Evolutionary conservation across 2,797 vertebrate genomes (phyloP).

Genomic region (Phoebastria nigripes): DNA sequence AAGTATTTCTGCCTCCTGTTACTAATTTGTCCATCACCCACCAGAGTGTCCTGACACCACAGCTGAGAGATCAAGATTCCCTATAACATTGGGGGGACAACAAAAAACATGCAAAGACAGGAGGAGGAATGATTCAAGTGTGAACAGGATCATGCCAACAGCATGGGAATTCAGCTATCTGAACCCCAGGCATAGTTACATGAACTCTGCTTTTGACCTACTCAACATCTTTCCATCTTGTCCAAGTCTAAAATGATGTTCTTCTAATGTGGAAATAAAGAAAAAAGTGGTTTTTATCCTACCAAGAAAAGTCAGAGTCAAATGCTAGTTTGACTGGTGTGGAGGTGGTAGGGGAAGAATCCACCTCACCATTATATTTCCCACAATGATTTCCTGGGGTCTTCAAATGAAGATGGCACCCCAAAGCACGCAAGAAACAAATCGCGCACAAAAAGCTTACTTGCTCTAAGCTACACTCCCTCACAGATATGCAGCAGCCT

Average conservation of each 20-base stretch:
- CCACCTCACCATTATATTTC: not conserved
- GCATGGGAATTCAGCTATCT: not conserved
- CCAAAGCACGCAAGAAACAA: not conserved
- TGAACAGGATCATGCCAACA: not conserved
- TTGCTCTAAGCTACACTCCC: not conserved
- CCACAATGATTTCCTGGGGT: not conserved
- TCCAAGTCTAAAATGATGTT: not conserved
- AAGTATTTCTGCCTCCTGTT: not conserved
- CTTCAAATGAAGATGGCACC: not conserved
- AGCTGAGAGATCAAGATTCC: not conserved
- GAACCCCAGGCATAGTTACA: not conserved
- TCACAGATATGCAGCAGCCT: accelerated
- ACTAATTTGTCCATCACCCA: not conserved
- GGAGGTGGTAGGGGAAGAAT: not conserved
- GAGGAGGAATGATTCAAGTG: not conserved
- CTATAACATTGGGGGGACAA: not conserved
- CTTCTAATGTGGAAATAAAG: not conserved
- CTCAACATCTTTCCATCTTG: not conserved
- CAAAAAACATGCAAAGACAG: not conserved
- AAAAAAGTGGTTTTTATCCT: not conserved
- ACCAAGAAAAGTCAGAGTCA: not conserved
- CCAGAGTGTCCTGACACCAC: not conserved
- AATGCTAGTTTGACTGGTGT: not conserved
- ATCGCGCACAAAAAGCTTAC: not conserved
- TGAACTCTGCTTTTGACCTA: not conserved